A percentile compares a stretch with the other conserved stretches of the same genome.
phyloP scores from a whole-genome alignment of 2,113 vertebrate species.

The Microtus pennsylvanicus region DNA sequence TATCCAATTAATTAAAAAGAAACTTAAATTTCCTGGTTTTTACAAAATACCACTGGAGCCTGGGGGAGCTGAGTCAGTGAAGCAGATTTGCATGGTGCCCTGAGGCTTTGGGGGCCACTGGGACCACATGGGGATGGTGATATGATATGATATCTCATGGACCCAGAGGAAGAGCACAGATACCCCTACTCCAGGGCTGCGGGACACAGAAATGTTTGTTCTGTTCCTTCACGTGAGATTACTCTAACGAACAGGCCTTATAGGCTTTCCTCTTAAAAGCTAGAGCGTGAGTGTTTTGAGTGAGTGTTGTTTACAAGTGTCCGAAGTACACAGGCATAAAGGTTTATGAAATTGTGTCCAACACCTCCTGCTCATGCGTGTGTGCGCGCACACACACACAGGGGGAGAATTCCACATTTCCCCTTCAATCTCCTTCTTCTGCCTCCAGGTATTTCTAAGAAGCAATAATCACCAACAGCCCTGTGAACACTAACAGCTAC shows the following conservation, averaged over 20 bases:
- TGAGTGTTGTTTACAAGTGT: neutral
- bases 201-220: neutral
- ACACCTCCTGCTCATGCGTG: neutral
- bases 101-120: neutral
- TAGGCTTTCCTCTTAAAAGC: neutral
- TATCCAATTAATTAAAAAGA: neutral
- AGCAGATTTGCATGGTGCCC: too few species aligned
- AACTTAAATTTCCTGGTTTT: neutral
- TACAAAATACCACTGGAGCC: neutral
- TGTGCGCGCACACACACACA: neutral
- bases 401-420: neutral
- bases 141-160: neutral
- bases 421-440: neutral
- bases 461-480: fast-evolving
- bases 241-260: neutral
- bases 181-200: neutral
- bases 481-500: neutral
- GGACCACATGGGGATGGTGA: neutral
- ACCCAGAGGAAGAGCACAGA: neutral
- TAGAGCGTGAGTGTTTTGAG: neutral
- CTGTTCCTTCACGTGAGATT: neutral
- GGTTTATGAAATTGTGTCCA: too few species aligned
- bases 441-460: neutral
- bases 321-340: neutral
- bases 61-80: neutral